Evolutionary conservation across 2,113 vertebrate species (phyloP), one percentile per base, ranked within the genome.

Genomic region (Scophthalmus maximus): DNA sequence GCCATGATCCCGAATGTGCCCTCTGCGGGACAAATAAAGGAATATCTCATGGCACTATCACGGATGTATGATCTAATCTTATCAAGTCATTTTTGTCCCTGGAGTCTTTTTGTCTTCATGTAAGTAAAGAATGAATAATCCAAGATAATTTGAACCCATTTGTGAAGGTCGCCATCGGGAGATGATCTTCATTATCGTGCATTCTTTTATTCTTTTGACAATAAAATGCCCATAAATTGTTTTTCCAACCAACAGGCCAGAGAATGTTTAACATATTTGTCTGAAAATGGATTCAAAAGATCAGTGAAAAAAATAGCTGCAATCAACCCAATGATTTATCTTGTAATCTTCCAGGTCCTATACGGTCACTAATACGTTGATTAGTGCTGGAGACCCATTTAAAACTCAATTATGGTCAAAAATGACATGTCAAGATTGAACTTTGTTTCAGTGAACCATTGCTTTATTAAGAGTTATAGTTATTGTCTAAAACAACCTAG

Each of bases 31-130:
- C n/a, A n/a, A n/a, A n/a, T n/a, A n/a, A n/a, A n/a, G n/a, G n/a
- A n/a, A n/a, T n/a, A n/a, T n/a, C n/a, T n/a, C n/a, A n/a, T n/a
- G n/a, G n/a, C n/a, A n/a, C n/a, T n/a, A n/a, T n/a, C n/a, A n/a
- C n/a, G n/a, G n/a, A n/a, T n/a, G n/a, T n/a, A 42, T 18, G 2
- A 36, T 36, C 11, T 18, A 18, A 42, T 53, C 29, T 36, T 47
- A 59, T 58, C 4, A 38, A 27, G 53, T 46, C 14, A 52, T 29
- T 50, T 69, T 8, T 53, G 38, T 58, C 27, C 38, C n/a, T n/a
- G n/a, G n/a, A n/a, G n/a, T n/a, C n/a, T n/a, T n/a, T n/a, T n/a
- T n/a, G n/a, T n/a, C n/a, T n/a, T n/a, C n/a, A n/a, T n/a, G n/a
- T n/a, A n/a, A n/a, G n/a, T n/a, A n/a, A n/a, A n/a, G n/a, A n/a